Evolutionary conservation across 2,888 invertebrate genomes (phyloP).

Genomic region (Eudemis profundana): DNA sequence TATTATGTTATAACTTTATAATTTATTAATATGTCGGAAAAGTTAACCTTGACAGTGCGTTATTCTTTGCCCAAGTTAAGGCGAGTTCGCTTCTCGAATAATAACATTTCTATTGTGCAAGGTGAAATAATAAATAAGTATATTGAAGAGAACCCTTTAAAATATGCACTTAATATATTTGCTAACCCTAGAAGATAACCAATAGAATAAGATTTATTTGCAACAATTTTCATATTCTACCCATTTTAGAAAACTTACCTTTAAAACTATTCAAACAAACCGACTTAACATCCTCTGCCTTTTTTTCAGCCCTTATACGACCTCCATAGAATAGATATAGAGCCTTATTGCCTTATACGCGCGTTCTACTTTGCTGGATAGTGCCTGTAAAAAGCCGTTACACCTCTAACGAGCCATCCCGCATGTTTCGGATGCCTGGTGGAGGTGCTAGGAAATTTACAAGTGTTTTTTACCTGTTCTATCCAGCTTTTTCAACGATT

Average conservation of each 20-base stretch:
- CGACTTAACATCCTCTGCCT: slow-evolving; percentile 11
- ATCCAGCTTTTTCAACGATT: slow-evolving; percentile 14
- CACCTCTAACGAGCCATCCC: slow-evolving; percentile 33
- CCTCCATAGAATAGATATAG: slow-evolving; percentile 21
- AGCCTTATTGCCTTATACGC: slow-evolving; percentile 38
- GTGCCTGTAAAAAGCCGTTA: slow-evolving; percentile 35
- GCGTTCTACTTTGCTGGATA: slow-evolving; percentile 27
- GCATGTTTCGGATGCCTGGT: slow-evolving; percentile 34
- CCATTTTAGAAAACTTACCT: slow-evolving; percentile 16
- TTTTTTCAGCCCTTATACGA: slow-evolving; percentile 34
- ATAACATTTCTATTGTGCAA: too few relatives aligned
- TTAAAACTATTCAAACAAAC: slow-evolving; percentile 3
- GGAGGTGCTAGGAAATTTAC: slow-evolving; percentile 37
- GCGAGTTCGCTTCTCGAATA: too few relatives aligned
- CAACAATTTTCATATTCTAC: slow-evolving; percentile 7
- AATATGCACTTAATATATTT: neutral
- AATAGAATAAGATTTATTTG: neutral
- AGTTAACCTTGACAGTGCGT: too few relatives aligned
- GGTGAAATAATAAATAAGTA: too few relatives aligned
- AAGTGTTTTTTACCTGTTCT: slow-evolving; percentile 26
- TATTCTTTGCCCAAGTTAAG: too few relatives aligned
- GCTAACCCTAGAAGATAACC: neutral
- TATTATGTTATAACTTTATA: too few relatives aligned
- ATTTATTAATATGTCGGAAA: too few relatives aligned
- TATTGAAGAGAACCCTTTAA: too few relatives aligned